phyloP scores from a whole-genome alignment of 2,113 vertebrate species.

The Semicossyphus pulcher region DNA sequence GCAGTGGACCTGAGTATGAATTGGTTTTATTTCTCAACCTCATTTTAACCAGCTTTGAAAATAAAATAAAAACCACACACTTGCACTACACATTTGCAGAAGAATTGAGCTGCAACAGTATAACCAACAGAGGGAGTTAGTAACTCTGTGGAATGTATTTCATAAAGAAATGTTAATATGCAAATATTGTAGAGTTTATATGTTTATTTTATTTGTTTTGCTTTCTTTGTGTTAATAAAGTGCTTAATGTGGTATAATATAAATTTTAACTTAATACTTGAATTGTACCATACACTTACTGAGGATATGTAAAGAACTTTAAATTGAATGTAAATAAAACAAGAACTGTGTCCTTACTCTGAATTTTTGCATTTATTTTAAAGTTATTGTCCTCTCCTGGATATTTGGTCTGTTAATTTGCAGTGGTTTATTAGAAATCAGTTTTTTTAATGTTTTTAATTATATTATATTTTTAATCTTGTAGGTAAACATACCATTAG shows the following conservation, averaged over 20 bases:
- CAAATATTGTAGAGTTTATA: conserved; percentile 21
- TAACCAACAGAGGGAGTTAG: conserved; percentile 12
- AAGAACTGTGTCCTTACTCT: conserved; percentile 31
- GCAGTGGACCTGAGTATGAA: not conserved
- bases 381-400: not conserved
- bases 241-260: conserved; percentile 49
- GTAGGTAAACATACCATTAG: too few relatives aligned
- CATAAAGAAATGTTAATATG: conserved; percentile 47
- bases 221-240: conserved; percentile 40
- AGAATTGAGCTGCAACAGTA: not conserved
- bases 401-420: too few relatives aligned
- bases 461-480: too few relatives aligned
- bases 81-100: not conserved
- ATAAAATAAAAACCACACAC: not conserved
- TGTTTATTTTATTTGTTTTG: conserved; percentile 22
- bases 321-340: conserved; percentile 66
- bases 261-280: conserved; percentile 61
- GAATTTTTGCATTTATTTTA: not conserved
- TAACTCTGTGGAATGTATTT: conserved; percentile 60
- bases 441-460: too few relatives aligned
- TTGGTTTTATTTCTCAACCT: conserved; percentile 20
- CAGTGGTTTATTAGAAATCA: too few relatives aligned
- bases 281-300: conserved; percentile 66
- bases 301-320: conserved; percentile 59
- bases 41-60: conserved; percentile 17